These are phyloP conservation scores for Metopia argyrocephala DNA, from an alignment of 2,888 invertebrate genomes.

Conservation along the genomic window DNA sequence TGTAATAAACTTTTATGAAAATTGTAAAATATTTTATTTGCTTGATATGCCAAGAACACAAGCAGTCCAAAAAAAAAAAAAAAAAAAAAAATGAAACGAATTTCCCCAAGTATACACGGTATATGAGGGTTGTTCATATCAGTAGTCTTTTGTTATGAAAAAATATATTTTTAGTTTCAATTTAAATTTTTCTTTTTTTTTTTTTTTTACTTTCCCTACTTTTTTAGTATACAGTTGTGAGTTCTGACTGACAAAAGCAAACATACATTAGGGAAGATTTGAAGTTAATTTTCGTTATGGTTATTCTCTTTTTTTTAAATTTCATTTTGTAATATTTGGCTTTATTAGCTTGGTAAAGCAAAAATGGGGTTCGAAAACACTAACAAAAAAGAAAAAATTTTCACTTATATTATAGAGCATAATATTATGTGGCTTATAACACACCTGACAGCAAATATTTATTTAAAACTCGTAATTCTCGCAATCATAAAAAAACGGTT, in stretches of 20 bases:
- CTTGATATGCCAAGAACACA: conserved; percentile 35
- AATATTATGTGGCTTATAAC: too few relatives aligned
- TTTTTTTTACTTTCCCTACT: background rate
- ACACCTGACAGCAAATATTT: too few relatives aligned
- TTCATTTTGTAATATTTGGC: background rate
- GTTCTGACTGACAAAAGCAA: conserved; percentile 40
- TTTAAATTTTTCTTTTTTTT: background rate
- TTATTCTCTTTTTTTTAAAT: background rate
- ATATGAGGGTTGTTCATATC: conserved; percentile 63
- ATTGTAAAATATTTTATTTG: conserved; percentile 62
- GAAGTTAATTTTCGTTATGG: conserved; percentile 49
- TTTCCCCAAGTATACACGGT: conserved; percentile 3
- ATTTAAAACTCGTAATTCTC: too few relatives aligned
- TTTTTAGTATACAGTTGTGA: background rate
- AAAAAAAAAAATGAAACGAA: background rate
- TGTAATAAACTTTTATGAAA: conserved; percentile 62
- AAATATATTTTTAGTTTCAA: conserved; percentile 20
- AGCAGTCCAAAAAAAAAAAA: background rate
- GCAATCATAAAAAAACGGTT: too few relatives aligned
- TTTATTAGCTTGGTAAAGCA: too few relatives aligned
- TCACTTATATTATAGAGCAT: conserved; percentile 17
- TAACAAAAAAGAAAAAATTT: too few relatives aligned
- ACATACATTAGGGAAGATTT: conserved; percentile 46
- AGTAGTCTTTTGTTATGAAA: conserved; percentile 54
- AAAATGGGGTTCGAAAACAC: too few relatives aligned